Evolutionary conservation across 1,140 invertebrate species (phyloP), one percentile per base, ranked within the genome.

Genomic region (Lasioglossum baleicum): DNA sequence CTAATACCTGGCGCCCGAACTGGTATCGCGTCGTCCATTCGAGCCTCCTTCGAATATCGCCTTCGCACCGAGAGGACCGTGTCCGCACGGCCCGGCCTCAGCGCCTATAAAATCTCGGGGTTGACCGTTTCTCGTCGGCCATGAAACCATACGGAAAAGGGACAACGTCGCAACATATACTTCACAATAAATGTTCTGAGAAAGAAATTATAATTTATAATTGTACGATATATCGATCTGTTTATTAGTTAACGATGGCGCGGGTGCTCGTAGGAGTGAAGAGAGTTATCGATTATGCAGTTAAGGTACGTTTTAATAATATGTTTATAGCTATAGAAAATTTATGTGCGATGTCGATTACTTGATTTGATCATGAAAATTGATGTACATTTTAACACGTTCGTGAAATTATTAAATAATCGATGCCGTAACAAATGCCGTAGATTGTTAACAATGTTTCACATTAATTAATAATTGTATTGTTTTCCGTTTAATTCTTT

Each of bases 201-300:
- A 44, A 61, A 11, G 15, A 13, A 31, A 56, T 66, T 44, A 60
- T 75, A 67, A 31, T 51, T 61, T 44, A 1, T 75, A 69, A 10
- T 67, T 31, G 31, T 64, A 68, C 26, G 26, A 51, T 75, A 51
- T 75, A 75, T 75, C 58, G 40, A 26, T 53, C 26, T 72, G 26
- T 72, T 71, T 65, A 2, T 67, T 74, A 44, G 20, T 42, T 22
- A 53, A 82, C 35, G 58, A 97, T 97, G 97, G 94, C 96, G 85
- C 96, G 98, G 86, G 96, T 99, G 88, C 94, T 99, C 86, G 98
- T 99, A 89, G 99, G 98, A 87, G 97, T 98, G 65, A 99, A 99
- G 93, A 95, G 99, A 95, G 99, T 99, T 10, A 99, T 99, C 90
- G 99, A 99, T 94, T 99, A 99, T 96, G 99, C 99, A 72, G 99